Base-by-base conservation (phyloP, 2,888 invertebrate species). In the Aporophyla nigra region DNA sequence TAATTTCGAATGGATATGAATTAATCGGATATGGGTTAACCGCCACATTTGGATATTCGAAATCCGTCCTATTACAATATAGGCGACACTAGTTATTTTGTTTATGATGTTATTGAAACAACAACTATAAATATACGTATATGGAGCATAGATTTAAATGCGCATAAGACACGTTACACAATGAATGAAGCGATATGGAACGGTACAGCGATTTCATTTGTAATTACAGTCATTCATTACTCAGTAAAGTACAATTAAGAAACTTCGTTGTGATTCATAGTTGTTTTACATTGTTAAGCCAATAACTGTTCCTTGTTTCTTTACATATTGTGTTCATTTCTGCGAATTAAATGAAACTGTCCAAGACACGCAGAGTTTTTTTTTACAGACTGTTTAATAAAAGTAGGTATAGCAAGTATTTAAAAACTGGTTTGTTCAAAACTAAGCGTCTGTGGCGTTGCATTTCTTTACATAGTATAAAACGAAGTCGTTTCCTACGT, bases 181-280 rank as follows among this genome's bases (percentile, higher is more conserved):
- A 80, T 77, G 43, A 80, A 78, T 78, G 62, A 71, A 78, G 58
- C 71, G 53, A 62, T 80, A 80, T 68, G 58, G 62, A 82, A 71
- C 78, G 71, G 62, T 51, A 51, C 33, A 49, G 24, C 43, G n/a
- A 83, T 71, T 71, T 77, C 27, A 68, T 78, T 68, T 24, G 49
- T 68, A 83, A 80, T 82, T 80, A 70, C 66, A 68, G 51, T 83
- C 58, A 71, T 71, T 83, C 10, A 78, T 65, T 76, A 79, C 54
- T 51, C 16, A 40, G 76, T 27, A 33, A 58, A 33, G 27, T 59
- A 68, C 27, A 68, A 79, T 75, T 68, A 79, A 58, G 82, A 81
- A 74, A 81, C 68, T 75, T 74, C 21, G 62, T 74, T 63, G 51
- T 75, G 76, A 82, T 59, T 76, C 79, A 79, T 65, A 54, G 12